Percentiles rank a stretch among this genome's conserved stretches.
phyloP scores from a whole-genome alignment of 2,797 vertebrate genomes.

The Erithacus rubecula region DNA sequence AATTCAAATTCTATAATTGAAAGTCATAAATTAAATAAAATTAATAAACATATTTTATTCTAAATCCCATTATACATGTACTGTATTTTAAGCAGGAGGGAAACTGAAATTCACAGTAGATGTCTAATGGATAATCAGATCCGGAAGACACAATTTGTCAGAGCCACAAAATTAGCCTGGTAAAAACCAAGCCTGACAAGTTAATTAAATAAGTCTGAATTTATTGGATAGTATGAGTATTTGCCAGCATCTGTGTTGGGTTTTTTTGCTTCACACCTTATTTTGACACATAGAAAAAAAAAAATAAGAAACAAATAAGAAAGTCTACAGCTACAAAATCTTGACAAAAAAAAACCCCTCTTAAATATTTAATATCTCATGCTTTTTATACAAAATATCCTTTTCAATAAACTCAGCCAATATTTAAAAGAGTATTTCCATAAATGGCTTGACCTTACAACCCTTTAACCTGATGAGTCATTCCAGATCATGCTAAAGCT shows the following conservation, averaged over 20 bases:
- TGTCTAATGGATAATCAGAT: slow-evolving; percentile 35
- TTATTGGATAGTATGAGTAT: background rate
- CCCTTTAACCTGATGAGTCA: slow-evolving; percentile 28
- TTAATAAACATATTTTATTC: background rate
- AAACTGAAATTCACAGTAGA: slow-evolving; percentile 29
- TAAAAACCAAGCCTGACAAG: slow-evolving; percentile 18
- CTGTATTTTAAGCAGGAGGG: slow-evolving; percentile 12
- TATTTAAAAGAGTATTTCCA: slow-evolving; percentile 3
- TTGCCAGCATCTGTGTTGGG: background rate
- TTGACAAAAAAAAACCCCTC: background rate
- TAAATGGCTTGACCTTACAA: background rate
- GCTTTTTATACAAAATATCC: background rate
- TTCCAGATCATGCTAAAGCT: slow-evolving; percentile 4
- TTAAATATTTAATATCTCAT: background rate
- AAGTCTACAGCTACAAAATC: background rate
- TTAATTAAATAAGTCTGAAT: slow-evolving; percentile 34
- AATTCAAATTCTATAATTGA: background rate
- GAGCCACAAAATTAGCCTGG: background rate
- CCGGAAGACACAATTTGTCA: slow-evolving; percentile 32
- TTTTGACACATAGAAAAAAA: background rate
- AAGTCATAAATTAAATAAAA: slow-evolving; percentile 28
- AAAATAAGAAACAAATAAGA: background rate
- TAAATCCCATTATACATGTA: slow-evolving; percentile 6
- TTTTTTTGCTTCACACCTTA: background rate
- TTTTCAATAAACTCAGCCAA: background rate